Base-by-base conservation (phyloP, 2,113 vertebrate genomes). In the Spheniscus mendiculus region DNA sequence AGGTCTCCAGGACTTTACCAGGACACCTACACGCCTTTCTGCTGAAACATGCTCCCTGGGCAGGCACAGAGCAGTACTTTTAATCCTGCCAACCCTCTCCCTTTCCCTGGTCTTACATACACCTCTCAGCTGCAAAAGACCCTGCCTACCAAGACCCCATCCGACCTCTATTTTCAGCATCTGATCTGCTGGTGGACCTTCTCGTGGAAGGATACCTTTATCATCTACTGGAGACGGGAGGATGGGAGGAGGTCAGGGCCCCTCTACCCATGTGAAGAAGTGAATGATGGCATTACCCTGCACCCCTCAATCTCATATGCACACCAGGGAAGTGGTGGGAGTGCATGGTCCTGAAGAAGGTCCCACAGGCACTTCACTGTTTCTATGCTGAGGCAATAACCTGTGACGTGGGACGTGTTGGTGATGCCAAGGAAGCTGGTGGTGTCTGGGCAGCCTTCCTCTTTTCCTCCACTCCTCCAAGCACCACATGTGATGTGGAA, bases 381-480 rank as follows among this genome's bases (percentile, higher is more conserved):
- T 63, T 69, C 55, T 63, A 1, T 6, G 9, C 44, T 59, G 71
- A 40, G 45, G 27, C 58, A 61, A 34, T 49, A 29, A n/a, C 30
- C 59, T 62, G 23, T 0, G 0, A 11, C 1, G 1, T 17, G 23
- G 67, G n/a, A 38, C 3, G 0, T 3, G 25, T 2, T 29, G 45
- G 42, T 49, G 59, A 52, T 22, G 20, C 12, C 65, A 40, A 21
- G 20, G 36, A 85, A 70, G 27, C 36, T 15, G 25, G 23, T 7
- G 8, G 6, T 36, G 9, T 34, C 36, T 27, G 36, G 45, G 26
- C 3, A 15, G 11, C 15, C 22, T 16, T 40, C 44, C 59, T 50
- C 77, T 42, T 38, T 21, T 52, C 52, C 52, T 72, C 29, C 15
- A 2, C 45, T 82, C 45, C 45, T 93, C 45, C 59, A 11, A 62